Base-by-base conservation (phyloP, 2,113 vertebrate genomes). In the Hippocampus zosterae region DNA sequence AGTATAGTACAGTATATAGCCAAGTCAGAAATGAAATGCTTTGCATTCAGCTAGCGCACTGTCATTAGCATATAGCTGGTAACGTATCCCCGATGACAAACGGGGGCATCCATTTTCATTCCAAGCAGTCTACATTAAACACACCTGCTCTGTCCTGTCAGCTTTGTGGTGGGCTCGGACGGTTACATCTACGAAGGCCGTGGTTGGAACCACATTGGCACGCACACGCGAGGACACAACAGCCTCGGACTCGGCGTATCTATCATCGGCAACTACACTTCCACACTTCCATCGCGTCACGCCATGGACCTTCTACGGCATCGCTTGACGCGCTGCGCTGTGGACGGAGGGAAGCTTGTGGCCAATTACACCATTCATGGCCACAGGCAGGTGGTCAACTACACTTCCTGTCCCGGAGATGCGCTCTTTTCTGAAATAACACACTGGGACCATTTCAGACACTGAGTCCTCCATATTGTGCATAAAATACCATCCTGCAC, bases 121-220 rank as follows among this genome's bases (percentile, higher is more conserved):
- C 19, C n/a, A 27, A 44, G 21, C 19, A 42, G 21, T 23, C 44
- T 21, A 1, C 19, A 13, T 25, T 11, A 64, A 19, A n/a, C 10
- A 11, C 19, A 16, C 56, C 1, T 40, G 69, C 0, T 60, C 23
- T 69, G 16, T 64, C 8, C 1, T 40, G 11, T 67, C 84, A 98
- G 96, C 82, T 98, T 96, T 52, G 92, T 96, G 76, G 92, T 92
- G 0, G 96, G 96, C 5, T 95, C 95, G 0, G 95, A 98, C 0
- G 95, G 96, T 12, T 95, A 94, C 60, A 16, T 98, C 46, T 98
- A 98, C 3, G 93, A 97, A 77, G 96, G 96, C 0, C 90, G 94
- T 0, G 96, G 96, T 0, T 98, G 96, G 95, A 74, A 81, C 16
- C 85, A 89, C 87, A 86, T 90, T 0, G 96, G 96, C 0, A 93